Evolutionary conservation across 2,113 vertebrate genomes (phyloP), one percentile per base, ranked within the genome.

Genomic region (Psophia crepitans): DNA sequence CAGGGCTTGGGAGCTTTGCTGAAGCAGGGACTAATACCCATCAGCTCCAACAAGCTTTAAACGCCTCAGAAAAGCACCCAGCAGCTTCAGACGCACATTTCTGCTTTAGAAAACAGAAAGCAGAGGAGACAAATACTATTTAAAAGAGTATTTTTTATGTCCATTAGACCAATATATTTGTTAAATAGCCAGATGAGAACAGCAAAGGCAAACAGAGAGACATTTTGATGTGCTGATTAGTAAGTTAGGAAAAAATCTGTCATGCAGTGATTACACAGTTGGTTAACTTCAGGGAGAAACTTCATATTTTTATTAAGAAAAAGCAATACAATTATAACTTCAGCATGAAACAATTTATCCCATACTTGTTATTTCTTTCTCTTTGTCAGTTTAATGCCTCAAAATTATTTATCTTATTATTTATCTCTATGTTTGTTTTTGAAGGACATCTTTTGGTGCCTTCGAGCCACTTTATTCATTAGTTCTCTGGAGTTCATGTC

Each of bases 401-500:
- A 91, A 88, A 93, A 94, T 92, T 91, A 89, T 95, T 97, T 97
- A 94, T 97, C 96, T 87, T 77, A 33, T 85, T 97, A 79, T 97
- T 91, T 94, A 89, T 94, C 94, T 92, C 84, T 78, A 6, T 76
- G 89, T 94, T 98, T 97, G 81, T 49, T 97, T 97, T 94, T 96
- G 87, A 97, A 97, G 92, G 93, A 90, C 92, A 56, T 86, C 78
- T 79, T 96, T 90, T 83, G 89, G 75, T 95, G 96, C 97, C 97
- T 98, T 56, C 16, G 1, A 98, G 97, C 95, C 87, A 97, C 90
- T 98, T 97, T 97, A 98, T 97, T 98, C 97, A 98, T 98, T 97
- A 96, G 88, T 75, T 96, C 95, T 96, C 96, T 68, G 65, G 95
- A 95, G 91, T 93, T 89, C 90, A n/a, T 74, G 97, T 98, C 97